These are phyloP conservation scores for Ptilonorhynchus violaceus DNA, from an alignment of 2,113 vertebrate species.

Conservation along the genomic window DNA sequence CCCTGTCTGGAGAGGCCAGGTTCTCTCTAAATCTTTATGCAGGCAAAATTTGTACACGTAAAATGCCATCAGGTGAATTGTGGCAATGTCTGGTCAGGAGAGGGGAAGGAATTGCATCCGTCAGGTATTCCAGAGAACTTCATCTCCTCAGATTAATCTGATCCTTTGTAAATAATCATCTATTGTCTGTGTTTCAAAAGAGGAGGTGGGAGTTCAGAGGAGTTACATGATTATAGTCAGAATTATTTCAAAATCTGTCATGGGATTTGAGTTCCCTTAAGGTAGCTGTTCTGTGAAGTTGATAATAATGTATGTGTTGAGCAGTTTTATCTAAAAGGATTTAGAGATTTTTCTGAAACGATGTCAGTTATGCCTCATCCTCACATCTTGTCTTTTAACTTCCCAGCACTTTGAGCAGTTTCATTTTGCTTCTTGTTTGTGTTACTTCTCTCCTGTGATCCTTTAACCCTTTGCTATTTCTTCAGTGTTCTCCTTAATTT, in stretches of 20 bases:
- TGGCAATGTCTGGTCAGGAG: background rate
- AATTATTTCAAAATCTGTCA: background rate
- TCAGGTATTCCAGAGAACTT: background rate
- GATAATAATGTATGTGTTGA: background rate
- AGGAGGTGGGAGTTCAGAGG: background rate
- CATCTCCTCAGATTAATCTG: background rate
- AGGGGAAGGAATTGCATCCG: background rate
- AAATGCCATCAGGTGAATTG: background rate
- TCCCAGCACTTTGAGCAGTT: background rate
- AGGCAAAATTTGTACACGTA: fast-evolving
- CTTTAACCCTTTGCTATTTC: background rate
- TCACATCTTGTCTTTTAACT: background rate
- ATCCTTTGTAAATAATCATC: background rate
- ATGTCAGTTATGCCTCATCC: background rate
- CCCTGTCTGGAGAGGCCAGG: background rate
- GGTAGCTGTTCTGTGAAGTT: background rate
- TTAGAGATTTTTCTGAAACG: background rate
- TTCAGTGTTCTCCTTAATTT: background rate
- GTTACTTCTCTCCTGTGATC: background rate
- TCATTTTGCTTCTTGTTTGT: background rate
- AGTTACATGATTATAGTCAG: background rate
- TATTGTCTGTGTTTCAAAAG: background rate
- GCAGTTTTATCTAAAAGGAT: background rate
- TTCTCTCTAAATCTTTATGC: background rate
- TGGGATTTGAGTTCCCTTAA: background rate